Evolutionary conservation across 2,888 invertebrate species (phyloP), one percentile per base, ranked within the genome.

Genomic region (Polyommatus iphigenia): DNA sequence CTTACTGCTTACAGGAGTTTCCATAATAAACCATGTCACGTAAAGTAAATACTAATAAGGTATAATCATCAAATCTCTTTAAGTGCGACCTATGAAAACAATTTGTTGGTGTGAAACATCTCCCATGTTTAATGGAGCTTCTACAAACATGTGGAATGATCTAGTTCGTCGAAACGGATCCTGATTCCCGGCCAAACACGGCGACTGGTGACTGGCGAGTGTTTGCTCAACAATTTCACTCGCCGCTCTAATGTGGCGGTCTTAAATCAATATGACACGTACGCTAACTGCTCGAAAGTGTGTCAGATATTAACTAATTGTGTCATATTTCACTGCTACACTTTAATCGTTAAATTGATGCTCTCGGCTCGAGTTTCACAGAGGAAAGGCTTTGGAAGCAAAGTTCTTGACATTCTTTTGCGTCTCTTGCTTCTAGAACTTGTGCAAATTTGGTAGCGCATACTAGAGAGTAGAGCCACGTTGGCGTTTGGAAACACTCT

Each of bases 261-360:
- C 78, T 77, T 80, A 80, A 80, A 79, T 78, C 80, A 80, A 79
- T 79, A 81, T 79, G 80, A 79, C 80, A 80, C 79, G 79, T 78
- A 76, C 81, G 80, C 81, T 81, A 80, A 81, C 81, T 80, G 77
- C 80, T 77, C 79, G 79, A 78, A 78, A 79, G 81, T 79, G 76
- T 77, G 77, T 71, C 79, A 41, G 75, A 20, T 41, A 54, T 78
- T 71, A 29, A 18, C 46, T 50, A 41, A 57, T 76, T 71, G 76
- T 50, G 76, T 71, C 76, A 72, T 76, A 76, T 67, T 67, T 67
- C 67, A 67, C 67, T 32, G 67, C 29, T 67, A 32, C 67, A 67
- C 29, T 67, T 67, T 67, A 67, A 67, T 29, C 67, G 29, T 32
- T 29, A 32, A 15, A 67, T 32, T 32, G 67, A 67, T 67, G 67